Base-by-base conservation (phyloP, 2,888 invertebrate species). In the Mesorhabditis belari region DNA sequence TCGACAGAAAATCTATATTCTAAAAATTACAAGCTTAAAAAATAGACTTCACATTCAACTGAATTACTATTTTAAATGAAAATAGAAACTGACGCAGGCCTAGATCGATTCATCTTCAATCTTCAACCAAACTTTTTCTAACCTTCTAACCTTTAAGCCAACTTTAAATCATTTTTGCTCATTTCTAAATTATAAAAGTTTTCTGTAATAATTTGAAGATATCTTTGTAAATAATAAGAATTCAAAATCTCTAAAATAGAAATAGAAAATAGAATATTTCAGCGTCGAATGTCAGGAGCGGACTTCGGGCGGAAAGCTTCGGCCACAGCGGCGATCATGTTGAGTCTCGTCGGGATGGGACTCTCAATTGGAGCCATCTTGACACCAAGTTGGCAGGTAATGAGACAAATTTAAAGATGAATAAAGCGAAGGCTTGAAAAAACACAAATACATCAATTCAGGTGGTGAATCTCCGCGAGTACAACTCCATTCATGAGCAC, bases 401-500 rank as follows among this genome's bases (percentile, higher is more conserved):
- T n/a, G n/a, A n/a, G n/a, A n/a, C 5, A 27, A 27, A 26, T 57
- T 53, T 26, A 35, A n/a, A 35, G 2, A 35, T 1, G 12, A 35
- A 2, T n/a, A 35, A 9, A 17, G 12, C n/a, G 44, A n/a, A 35
- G 1, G 44, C 44, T n/a, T n/a, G n/a, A n/a, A n/a, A n/a, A 21
- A 56, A 56, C 28, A 17, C 17, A n/a, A 44, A 56, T 4, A 19
- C 21, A 54, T 4, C 3, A n/a, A 55, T 55, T 25, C 52, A 53
- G 67, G 72, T 79, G 12, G 79, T 79, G 9, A 79, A 79, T 61
- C 63, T 79, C 5, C 69, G 76, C 58, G 79, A 79, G 57, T 79
- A 79, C 63, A 76, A 74, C 59, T 77, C 77, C 1, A 77, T 79
- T 25, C 79, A 79, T 57, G 79, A 79, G 60, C 79, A 79, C 62